Base-by-base conservation (phyloP, 1,140 invertebrate species). In the Trichonephila clavipes region DNA sequence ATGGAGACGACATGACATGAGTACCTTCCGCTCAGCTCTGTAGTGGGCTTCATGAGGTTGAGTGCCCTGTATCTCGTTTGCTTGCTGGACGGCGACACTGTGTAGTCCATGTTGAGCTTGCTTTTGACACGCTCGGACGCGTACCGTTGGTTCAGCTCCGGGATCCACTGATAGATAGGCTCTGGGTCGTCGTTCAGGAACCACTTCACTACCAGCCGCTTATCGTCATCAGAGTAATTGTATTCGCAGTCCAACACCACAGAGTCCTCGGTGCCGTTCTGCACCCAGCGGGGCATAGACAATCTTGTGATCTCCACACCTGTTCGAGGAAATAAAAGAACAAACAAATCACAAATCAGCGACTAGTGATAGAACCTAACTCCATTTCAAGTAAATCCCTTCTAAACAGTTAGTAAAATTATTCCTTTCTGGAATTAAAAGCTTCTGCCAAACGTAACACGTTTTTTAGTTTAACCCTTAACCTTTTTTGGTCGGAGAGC, bases 161-260 rank as follows among this genome's bases (percentile, higher is more conserved):
- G 96, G 96, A 98, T 98, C 97, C 97, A 98, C 96, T 98, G 97
- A 95, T 98, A 98, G n/a, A 98, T 97, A 28, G 97, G 96, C 83
- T 96, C 96, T 2, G 97, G 96, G 92, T 96, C 96, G 83, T 97
- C 96, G 95, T 97, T 97, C 95, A 97, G 97, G 95, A 97, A 98
- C 97, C 97, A 98, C 96, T 98, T 98, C 81, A 98, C 97, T 44
- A 98, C 97, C 16, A 98, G 96, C 82, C 97, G 88, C 21, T 86
- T 90, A 18, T 95, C 96, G 64, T 97, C 97, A 5, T 97, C 96
- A 28, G 96, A 94, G 7, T 97, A 96, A 93, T 95, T 95, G 95
- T 98, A 98, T 95, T 97, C 97, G 95, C 98, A 98, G 95, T 98
- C 98, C 87, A 98, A 96, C 87, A 98, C 96, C 2, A 97, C 97